A percentile compares a stretch with the other conserved stretches of the same genome.
Evolutionary conservation across 2,113 vertebrate species (phyloP).

Genomic region (Actinemys pallida): DNA sequence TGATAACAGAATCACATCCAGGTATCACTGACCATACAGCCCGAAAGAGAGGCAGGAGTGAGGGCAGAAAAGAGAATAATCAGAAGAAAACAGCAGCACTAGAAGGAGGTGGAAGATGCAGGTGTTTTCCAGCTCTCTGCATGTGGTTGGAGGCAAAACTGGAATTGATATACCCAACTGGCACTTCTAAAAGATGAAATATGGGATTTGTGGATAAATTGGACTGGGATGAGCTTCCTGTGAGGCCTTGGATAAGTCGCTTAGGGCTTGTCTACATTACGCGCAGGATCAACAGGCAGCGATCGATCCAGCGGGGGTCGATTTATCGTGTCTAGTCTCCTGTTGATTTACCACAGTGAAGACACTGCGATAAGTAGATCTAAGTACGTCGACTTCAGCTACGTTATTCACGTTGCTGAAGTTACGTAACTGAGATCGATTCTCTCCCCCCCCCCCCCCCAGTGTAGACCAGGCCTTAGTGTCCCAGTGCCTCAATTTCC

Average conservation of each 20-base stretch:
- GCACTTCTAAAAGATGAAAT: neutral
- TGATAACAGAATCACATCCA: neutral
- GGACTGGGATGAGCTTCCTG: conserved; percentile 48
- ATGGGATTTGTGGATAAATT: neutral
- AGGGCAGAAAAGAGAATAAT: neutral
- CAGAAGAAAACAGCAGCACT: neutral
- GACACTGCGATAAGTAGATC: no score
- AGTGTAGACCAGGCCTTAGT: neutral
- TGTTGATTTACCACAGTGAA: no score
- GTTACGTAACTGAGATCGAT: no score
- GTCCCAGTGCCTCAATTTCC: conserved; percentile 37
- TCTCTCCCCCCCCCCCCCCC: no score
- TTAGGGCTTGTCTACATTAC: neutral
- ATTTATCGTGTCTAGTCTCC: no score
- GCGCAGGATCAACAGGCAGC: no score
- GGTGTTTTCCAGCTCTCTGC: neutral
- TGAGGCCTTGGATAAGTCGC: conserved; percentile 28
- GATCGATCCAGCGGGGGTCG: no score
- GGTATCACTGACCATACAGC: neutral
- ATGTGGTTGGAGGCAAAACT: neutral
- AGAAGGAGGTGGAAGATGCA: neutral
- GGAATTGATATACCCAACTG: neutral
- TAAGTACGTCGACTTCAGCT: no score
- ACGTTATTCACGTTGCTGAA: no score
- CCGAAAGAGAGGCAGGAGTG: neutral